Evolutionary conservation across 2,113 vertebrate genomes (phyloP), one percentile per base, ranked within the genome.

Genomic region (Patagioenas fasciata): DNA sequence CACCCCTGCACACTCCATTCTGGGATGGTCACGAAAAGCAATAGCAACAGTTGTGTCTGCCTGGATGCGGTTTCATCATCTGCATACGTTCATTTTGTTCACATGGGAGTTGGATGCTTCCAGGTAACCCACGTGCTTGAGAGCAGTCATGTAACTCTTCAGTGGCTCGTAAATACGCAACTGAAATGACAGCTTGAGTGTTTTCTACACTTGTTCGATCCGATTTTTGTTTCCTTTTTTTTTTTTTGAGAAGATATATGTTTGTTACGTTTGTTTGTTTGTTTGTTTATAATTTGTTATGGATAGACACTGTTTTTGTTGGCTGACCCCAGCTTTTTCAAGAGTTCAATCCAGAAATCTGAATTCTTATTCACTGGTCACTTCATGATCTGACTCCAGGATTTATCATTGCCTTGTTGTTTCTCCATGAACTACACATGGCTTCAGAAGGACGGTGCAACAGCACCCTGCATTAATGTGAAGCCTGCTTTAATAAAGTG

Each of bases 1-100:
- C 91, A 94, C 95, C 77, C 95, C 94, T 96, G 83, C 88, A 87
- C 58, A 54, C 97, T 96, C 96, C 90, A 79, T 95, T 88, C 96
- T 91, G 94, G 96, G 91, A 96, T 19, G 96, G 96, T 91, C 85
- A 81, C 5, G 89, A 97, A 96, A 98, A 98, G 98, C 98, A 98
- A 98, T 98, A 97, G 97, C 97, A 97, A 97, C 97, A 97, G 97
- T 92, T 93, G 84, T 86, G 67, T 91, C 80, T 89, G 94, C 96
- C 96, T 96, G 96, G 97, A 96, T 72, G 96, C 48, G 20, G 82
- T 73, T 97, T 93, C 94, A 92, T 96, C 96, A 40, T 58, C 92
- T 71, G 2, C 94, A 38, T 80, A 42, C n/a, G 78, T 71, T 95
- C 15, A 4, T 73, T 92, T 90, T 94, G 91, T 95, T 81, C 94